These are phyloP conservation scores for Galerucella pusilla DNA, from an alignment of 2,888 invertebrate species.

Conservation along the genomic window DNA sequence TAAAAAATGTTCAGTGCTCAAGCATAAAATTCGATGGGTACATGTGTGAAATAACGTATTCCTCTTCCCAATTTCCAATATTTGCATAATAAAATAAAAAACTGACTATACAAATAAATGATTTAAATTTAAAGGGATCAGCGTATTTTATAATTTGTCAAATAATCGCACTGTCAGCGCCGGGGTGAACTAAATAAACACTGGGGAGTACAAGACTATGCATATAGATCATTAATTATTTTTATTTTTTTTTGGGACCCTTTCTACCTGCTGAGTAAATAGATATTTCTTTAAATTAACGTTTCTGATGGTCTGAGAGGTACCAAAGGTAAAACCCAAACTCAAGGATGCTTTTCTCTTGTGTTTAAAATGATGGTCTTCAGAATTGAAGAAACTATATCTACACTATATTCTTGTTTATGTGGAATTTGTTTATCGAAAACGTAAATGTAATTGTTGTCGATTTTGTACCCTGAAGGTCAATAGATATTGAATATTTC, in stretches of 20 bases:
- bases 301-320: constrained; percentile 24
- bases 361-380: constrained; percentile 1
- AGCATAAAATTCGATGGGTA: background rate
- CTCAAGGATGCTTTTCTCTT: constrained; percentile 6
- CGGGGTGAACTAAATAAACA: constrained; percentile 58
- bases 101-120: constrained; percentile 38
- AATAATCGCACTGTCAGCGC: constrained; percentile 50
- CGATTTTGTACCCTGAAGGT: background rate
- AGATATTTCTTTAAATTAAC: constrained; percentile 29
- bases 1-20: background rate
- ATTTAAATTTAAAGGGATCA: constrained; percentile 43
- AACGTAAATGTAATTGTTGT: constrained; percentile 1
- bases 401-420: background rate
- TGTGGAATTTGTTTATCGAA: background rate
- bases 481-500: background rate
- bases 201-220: constrained; percentile 53
- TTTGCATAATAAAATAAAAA: constrained; percentile 21
- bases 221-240: constrained; percentile 61
- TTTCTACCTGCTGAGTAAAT: constrained; percentile 45
- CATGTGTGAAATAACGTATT: background rate
- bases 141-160: constrained; percentile 58
- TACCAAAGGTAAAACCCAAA: constrained; percentile 15
- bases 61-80: background rate
- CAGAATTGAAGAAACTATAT: background rate
- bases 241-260: constrained; percentile 34